phyloP scores from a whole-genome alignment of 2,113 vertebrate genomes.

The Antechinus stuartii region DNA sequence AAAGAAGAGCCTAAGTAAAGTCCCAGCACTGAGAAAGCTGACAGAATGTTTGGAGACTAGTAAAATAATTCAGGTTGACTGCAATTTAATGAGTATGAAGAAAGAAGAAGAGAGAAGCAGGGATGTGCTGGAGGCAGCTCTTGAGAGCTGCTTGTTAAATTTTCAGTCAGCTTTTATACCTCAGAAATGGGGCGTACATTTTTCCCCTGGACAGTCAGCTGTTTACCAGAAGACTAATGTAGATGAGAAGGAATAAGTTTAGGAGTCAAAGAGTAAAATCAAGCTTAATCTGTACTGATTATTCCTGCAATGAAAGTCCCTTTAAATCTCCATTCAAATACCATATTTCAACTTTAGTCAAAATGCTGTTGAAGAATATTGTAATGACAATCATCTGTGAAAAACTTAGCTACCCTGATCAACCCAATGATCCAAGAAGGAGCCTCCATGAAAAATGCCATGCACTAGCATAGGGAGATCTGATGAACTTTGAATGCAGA shows the following conservation, averaged over 20 bases:
- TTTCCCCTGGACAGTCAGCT: not conserved
- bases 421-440: not conserved
- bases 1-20: not conserved
- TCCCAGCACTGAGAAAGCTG: not conserved
- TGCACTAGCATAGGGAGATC: not conserved
- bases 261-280: not conserved
- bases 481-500: not conserved
- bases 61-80: not conserved
- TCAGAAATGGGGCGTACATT: not conserved
- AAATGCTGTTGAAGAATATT: not conserved
- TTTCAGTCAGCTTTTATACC: not conserved
- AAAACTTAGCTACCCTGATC: not conserved
- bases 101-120: not conserved
- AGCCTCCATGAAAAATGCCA: not conserved
- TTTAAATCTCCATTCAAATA: not conserved
- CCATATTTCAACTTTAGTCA: not conserved
- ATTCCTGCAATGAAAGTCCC: not conserved
- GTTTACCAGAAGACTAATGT: not conserved
- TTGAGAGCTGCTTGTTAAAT: not conserved
- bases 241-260: not conserved
- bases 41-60: not conserved
- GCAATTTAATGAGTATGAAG: not conserved
- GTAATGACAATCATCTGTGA: not conserved
- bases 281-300: not conserved
- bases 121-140: not conserved